A percentile compares a stretch with the other conserved stretches of the same genome.
Evolutionary conservation across 2,113 vertebrate species (phyloP).

Genomic region (Prunella himalayana): DNA sequence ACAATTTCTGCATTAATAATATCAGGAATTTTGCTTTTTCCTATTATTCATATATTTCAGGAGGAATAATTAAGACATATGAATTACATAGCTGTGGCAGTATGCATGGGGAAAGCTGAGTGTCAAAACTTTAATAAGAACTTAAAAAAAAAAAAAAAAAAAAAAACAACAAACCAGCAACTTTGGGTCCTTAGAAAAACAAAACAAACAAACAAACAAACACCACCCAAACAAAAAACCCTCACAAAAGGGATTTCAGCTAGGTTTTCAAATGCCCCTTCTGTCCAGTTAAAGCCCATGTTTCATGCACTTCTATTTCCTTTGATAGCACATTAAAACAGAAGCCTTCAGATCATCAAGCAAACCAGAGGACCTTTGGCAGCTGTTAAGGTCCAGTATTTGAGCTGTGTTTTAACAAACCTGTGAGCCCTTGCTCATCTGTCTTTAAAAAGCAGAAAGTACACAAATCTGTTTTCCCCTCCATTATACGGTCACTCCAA

Average conservation of each 20-base stretch:
- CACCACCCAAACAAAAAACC: background rate
- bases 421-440: background rate
- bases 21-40: background rate
- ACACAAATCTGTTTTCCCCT: background rate
- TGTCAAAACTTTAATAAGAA: background rate
- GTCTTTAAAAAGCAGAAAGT: background rate
- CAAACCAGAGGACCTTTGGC: background rate
- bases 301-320: background rate
- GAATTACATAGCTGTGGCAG: background rate
- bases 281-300: background rate
- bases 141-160: background rate
- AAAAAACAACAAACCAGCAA: background rate
- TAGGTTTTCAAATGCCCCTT: background rate
- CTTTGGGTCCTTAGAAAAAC: background rate
- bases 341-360: background rate
- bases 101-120: background rate
- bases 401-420: background rate
- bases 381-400: background rate
- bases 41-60: background rate
- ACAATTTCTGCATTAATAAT: background rate
- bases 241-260: background rate
- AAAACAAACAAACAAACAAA: background rate
- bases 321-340: background rate
- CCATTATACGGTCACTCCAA: background rate
- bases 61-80: background rate